Evolutionary conservation across 2,797 vertebrate species (phyloP).

Genomic region (Manis crassicaudata): DNA sequence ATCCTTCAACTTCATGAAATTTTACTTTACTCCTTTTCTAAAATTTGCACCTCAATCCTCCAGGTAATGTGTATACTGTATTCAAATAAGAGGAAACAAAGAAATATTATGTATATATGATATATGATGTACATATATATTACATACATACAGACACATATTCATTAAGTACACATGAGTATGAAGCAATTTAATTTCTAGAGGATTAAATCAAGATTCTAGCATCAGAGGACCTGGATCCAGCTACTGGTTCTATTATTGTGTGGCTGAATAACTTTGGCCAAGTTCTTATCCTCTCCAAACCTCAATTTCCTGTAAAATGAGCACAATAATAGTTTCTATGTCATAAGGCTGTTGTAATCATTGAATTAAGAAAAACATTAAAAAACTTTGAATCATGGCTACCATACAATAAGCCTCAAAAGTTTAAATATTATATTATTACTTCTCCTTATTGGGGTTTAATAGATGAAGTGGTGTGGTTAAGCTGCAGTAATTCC

Average conservation of each 20-base stretch:
- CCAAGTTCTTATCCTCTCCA: background rate
- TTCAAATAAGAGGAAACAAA: background rate
- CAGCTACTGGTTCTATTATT: background rate
- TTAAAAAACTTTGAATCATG: background rate
- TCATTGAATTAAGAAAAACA: background rate
- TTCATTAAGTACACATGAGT: background rate
- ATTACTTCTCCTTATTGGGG: background rate
- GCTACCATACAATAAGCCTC: background rate
- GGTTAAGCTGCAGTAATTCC: background rate
- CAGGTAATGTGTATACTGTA: background rate
- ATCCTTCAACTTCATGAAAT: background rate
- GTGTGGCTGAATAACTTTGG: background rate
- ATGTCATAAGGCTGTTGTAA: background rate
- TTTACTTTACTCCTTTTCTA: background rate
- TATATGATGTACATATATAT: no score
- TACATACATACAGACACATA: no score
- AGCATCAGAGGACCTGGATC: background rate
- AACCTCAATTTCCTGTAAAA: background rate
- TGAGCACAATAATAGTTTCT: background rate
- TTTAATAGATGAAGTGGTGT: background rate
- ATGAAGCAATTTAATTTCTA: background rate
- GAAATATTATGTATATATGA: background rate
- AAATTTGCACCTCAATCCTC: background rate
- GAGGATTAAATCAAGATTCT: background rate
- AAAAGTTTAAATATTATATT: background rate